These are phyloP conservation scores for Phaenicophaeus curvirostris DNA, from an alignment of 2,797 vertebrate genomes.

Conservation along the genomic window DNA sequence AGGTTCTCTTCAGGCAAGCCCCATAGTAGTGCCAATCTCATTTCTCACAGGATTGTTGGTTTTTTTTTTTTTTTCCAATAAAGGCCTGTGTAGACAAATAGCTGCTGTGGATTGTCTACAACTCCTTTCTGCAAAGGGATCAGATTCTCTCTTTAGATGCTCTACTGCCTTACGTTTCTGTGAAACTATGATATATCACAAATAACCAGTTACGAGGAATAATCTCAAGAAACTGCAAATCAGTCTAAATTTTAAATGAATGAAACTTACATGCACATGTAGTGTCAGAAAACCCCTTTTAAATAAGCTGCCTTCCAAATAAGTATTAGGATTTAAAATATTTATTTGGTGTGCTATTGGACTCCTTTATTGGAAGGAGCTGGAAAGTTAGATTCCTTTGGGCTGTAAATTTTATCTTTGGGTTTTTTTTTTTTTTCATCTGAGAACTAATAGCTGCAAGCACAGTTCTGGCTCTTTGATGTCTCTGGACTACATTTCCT, in stretches of 20 bases:
- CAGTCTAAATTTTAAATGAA: background rate
- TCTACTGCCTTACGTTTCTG: background rate
- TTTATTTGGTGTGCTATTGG: background rate
- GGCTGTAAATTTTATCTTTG: background rate
- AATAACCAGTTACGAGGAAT: background rate
- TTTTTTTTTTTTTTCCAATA: background rate
- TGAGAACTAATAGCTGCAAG: background rate
- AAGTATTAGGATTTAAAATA: background rate
- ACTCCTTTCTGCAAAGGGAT: background rate
- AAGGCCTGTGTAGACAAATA: background rate
- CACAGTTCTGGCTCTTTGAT: background rate
- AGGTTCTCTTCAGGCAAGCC: background rate
- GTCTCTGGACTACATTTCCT: background rate
- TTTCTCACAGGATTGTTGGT: background rate
- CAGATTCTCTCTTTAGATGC: background rate
- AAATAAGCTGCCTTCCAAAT: background rate
- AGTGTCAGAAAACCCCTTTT: background rate
- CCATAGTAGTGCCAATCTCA: background rate
- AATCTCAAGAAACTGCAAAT: background rate
- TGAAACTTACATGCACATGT: background rate
- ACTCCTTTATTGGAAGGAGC: background rate
- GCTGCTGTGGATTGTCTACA: background rate
- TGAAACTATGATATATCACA: background rate
- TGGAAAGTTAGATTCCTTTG: background rate
- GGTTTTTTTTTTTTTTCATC: background rate